Evolutionary conservation across 2,113 vertebrate species (phyloP).

Genomic region (Grammomys surdaster): DNA sequence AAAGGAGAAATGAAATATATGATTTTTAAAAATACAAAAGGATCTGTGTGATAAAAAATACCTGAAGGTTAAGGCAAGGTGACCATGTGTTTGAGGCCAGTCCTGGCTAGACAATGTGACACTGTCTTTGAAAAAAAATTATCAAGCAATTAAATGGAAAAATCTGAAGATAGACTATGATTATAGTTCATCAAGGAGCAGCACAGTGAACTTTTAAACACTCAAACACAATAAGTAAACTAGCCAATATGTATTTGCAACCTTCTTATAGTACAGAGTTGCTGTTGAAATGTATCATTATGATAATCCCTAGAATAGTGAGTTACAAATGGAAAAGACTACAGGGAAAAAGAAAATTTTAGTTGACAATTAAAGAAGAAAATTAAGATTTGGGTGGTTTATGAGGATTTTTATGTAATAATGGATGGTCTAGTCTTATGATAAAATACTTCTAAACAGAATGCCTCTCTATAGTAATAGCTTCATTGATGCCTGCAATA

Average conservation of each 20-base stretch:
- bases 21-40: background rate
- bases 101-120: background rate
- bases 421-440: background rate
- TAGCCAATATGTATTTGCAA: background rate
- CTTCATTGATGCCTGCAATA: background rate
- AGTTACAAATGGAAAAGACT: background rate
- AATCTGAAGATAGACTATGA: background rate
- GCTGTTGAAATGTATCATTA: background rate
- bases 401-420: conserved; percentile 15
- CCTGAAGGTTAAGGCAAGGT: background rate
- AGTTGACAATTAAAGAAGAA: background rate
- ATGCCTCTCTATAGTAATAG: background rate
- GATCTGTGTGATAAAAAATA: background rate
- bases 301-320: background rate
- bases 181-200: background rate
- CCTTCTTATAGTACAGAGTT: background rate
- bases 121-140: background rate
- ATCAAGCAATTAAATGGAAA: background rate
- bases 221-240: background rate
- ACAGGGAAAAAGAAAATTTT: background rate
- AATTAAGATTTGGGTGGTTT: background rate
- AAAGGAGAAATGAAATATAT: background rate
- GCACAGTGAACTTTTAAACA: background rate
- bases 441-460: background rate
- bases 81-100: background rate